Percentiles rank a stretch among this genome's conserved stretches.
phyloP scores from a whole-genome alignment of 2,797 vertebrate species.

The Allobates femoralis region DNA sequence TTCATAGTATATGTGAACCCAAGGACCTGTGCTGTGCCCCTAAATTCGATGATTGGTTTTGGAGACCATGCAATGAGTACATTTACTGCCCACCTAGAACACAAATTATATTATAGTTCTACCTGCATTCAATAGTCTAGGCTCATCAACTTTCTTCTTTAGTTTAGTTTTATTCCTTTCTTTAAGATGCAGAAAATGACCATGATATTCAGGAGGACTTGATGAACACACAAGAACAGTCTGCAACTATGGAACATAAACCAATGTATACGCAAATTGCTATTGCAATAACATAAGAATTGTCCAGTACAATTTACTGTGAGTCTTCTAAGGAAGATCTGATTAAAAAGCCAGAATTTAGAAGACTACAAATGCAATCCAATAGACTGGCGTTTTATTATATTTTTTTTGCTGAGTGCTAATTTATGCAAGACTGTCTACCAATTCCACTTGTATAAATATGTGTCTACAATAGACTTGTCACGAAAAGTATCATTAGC shows the following conservation, averaged over 20 bases:
- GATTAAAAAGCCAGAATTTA: constrained; percentile 19
- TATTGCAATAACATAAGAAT: constrained; percentile 3
- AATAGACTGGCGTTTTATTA: neutral
- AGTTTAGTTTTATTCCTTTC: neutral
- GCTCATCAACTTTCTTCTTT: neutral
- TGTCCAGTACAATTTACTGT: neutral
- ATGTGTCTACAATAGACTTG: constrained; percentile 25
- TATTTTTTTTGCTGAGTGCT: constrained; percentile 29
- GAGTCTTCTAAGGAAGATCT: constrained; percentile 7
- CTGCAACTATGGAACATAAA: neutral
- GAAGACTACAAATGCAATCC: neutral
- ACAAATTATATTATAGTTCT: neutral
- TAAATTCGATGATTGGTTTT: neutral
- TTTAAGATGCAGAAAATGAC: neutral
- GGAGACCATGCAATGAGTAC: neutral
- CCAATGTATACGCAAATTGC: neutral
- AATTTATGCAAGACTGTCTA: constrained; percentile 38
- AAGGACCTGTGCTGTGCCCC: neutral
- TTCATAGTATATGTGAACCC: neutral
- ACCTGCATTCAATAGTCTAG: neutral
- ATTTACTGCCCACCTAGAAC: neutral
- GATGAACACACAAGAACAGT: neutral
- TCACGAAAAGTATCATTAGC: constrained; percentile 45
- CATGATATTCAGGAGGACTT: neutral
- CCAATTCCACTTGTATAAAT: constrained; percentile 6